phyloP scores from a whole-genome alignment of 1,140 invertebrate species.

The Drusus annulatus region DNA sequence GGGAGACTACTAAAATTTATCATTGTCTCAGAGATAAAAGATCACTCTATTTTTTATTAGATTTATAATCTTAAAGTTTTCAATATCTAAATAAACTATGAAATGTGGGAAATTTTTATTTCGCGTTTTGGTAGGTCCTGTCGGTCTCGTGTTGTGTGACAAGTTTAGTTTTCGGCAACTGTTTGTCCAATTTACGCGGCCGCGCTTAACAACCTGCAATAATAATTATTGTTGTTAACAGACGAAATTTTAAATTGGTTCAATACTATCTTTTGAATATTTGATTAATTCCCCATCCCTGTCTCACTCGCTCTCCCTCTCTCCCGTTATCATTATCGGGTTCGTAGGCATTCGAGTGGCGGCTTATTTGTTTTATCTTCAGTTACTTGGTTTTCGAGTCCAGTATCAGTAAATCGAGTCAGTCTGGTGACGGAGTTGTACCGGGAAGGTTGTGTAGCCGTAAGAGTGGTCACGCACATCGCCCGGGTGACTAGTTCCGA shows the following conservation, averaged over 20 bases:
- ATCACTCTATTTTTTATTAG: too few species aligned
- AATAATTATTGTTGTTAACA: neutral
- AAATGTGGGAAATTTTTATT: too few species aligned
- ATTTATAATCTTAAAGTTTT: too few species aligned
- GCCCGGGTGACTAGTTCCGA: neutral
- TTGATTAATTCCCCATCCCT: neutral
- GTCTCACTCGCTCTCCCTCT: neutral
- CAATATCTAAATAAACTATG: too few species aligned
- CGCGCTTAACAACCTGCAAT: neutral
- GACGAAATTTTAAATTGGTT: neutral
- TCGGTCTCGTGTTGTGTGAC: neutral
- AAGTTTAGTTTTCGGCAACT: neutral
- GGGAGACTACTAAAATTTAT: too few species aligned
- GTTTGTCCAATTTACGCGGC: too few species aligned
- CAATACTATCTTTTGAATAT: neutral
- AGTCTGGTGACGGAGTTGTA: slow-evolving; percentile 2
- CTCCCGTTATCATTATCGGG: too few species aligned
- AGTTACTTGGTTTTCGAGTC: too few species aligned
- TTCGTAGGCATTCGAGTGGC: neutral
- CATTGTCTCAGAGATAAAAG: too few species aligned
- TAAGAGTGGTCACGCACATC: neutral
- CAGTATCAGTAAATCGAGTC: neutral
- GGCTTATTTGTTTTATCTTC: neutral
- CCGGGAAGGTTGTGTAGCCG: slow-evolving; percentile 7
- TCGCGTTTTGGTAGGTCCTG: too few species aligned